Evolutionary conservation across 2,113 vertebrate genomes (phyloP), one percentile per base, ranked within the genome.

Genomic region (Lepisosteus oculatus): DNA sequence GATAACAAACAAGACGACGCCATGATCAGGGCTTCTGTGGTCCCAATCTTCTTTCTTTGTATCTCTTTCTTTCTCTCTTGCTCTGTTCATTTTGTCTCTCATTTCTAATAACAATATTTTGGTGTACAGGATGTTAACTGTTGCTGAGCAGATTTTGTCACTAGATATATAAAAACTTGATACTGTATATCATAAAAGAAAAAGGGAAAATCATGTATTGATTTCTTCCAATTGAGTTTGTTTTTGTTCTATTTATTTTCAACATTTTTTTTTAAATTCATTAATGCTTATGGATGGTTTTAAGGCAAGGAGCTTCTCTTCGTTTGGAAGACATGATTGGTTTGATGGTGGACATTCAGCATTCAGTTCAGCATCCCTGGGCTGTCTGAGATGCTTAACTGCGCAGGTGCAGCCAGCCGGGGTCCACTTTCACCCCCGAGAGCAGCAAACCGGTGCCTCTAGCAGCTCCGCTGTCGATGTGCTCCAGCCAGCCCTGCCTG

Each of bases 151-250:
- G 84, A 73, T 85, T 89, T 87, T 87, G 84, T 90, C 89, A 85
- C 85, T 80, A 85, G 87, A 90, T 82, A 86, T 82, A 91, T 87
- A 79, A 78, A 43, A 51, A 67, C 78, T 77, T 79, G 81, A 88
- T 90, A 90, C 89, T 90, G 89, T 91, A 89, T 81, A 91, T 82
- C 85, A 90, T 87, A 90, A 89, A 86, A 76, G 9, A 64, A 66
- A n/a, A 72, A 41, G n/a, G 47, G 42, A 69, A 42, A 55, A 29
- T 65, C 6, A 66, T 72, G 64, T 59, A 29, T 29, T 29, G 29
- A 29, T 29, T 29, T 76, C 71, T 80, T 76, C 75, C 68, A 66
- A 15, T n/a, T 47, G 68, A 41, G n/a, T 79, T 62, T 51, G 15
- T 61, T 68, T 51, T 75, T 29, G 29, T 29, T 29, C 29, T 29